These are phyloP conservation scores for Sericinus montela DNA, from an alignment of 2,888 invertebrate genomes.

Conservation along the genomic window DNA sequence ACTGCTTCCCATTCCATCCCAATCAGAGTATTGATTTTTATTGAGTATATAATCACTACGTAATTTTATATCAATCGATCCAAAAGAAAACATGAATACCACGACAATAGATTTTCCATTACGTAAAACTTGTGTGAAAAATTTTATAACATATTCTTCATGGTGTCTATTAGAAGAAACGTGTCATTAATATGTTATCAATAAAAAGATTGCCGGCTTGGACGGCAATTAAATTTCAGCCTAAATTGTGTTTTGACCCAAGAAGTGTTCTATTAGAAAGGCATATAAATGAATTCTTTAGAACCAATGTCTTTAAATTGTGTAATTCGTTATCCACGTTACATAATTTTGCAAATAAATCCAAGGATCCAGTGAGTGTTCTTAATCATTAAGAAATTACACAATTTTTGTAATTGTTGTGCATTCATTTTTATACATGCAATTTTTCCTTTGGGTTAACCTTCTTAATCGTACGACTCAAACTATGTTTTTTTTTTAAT, in stretches of 20 bases:
- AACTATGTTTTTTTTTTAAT: too few species aligned
- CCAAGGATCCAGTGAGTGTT: constrained; percentile 50
- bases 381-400: constrained; percentile 15
- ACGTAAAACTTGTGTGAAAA: background rate
- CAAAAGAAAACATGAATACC: constrained; percentile 6
- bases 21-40: too few species aligned
- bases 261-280: constrained; percentile 36
- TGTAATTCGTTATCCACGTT: constrained; percentile 57
- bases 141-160: background rate
- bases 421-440: too few species aligned
- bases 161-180: background rate
- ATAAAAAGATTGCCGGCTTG: constrained; percentile 54
- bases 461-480: too few species aligned
- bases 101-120: background rate
- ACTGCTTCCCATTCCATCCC: too few species aligned
- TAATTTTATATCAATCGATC: too few species aligned
- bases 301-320: constrained; percentile 42
- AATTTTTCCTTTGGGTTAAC: too few species aligned
- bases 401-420: constrained; percentile 2
- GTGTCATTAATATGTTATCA: constrained; percentile 48
- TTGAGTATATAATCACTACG: too few species aligned
- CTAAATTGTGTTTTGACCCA: constrained; percentile 41
- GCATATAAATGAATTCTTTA: constrained; percentile 43
- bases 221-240: constrained; percentile 53
- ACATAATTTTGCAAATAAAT: constrained; percentile 50